These are phyloP conservation scores for Patella depressa DNA, from an alignment of 2,888 invertebrate species.

Conservation along the genomic window DNA sequence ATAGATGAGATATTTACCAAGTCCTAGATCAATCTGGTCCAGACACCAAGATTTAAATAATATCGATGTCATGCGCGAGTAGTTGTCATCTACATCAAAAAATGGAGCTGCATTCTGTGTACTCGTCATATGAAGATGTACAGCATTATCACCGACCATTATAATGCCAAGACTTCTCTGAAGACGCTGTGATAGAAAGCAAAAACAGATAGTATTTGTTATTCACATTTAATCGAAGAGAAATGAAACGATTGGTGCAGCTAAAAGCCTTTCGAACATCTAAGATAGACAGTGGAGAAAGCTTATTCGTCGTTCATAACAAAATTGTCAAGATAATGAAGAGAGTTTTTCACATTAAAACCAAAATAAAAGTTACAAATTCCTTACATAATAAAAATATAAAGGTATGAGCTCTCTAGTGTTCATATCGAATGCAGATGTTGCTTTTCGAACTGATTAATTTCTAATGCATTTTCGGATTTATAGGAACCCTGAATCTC, in stretches of 20 bases:
- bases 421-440: no score
- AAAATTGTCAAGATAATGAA: no score
- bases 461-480: no score
- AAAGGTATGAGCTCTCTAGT: no score
- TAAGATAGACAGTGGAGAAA: no score
- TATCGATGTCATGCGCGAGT: conserved; percentile 14
- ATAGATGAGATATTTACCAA: conserved; percentile 35
- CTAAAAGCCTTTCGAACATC: no score
- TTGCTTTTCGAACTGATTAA: no score
- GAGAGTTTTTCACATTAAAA: no score
- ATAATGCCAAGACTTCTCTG: conserved; percentile 50
- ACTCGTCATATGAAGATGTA: conserved; percentile 52
- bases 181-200: conserved; percentile 36
- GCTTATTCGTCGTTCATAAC: no score
- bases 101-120: conserved; percentile 30
- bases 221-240: not conserved
- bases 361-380: no score
- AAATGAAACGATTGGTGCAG: not conserved
- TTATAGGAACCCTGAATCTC: no score
- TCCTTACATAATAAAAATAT: no score
- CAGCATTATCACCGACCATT: conserved; percentile 32
- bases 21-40: conserved; percentile 38
- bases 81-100: conserved; percentile 26
- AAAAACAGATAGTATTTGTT: not conserved
- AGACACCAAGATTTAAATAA: conserved; percentile 32